These are phyloP conservation scores for Sitodiplosis mosellana DNA, from an alignment of 1,140 invertebrate species.

Conservation along the genomic window DNA sequence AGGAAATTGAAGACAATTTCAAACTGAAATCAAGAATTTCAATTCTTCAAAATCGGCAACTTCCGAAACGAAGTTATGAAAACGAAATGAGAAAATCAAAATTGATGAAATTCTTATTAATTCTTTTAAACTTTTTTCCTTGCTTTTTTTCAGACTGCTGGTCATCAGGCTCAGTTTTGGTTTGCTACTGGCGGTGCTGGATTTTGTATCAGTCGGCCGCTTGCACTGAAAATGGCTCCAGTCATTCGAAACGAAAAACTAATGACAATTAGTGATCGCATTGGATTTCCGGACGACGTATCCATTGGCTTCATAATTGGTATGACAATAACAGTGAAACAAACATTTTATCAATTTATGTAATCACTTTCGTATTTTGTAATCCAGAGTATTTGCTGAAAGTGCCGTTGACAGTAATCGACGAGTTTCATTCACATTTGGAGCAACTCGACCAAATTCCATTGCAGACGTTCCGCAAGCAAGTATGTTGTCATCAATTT, in stretches of 20 bases:
- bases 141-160: too few species aligned
- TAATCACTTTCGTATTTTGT: conserved; percentile 8
- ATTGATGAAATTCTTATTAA: too few species aligned
- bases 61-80: too few species aligned
- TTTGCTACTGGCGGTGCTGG: conserved; percentile 97
- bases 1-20: too few species aligned
- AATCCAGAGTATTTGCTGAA: conserved; percentile 69
- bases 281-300: conserved; percentile 87
- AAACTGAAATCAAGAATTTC: too few species aligned
- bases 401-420: conserved; percentile 73
- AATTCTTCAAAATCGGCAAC: too few species aligned
- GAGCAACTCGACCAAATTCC: conserved; percentile 85
- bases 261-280: conserved; percentile 77
- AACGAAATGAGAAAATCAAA: too few species aligned
- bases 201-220: conserved; percentile 82
- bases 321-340: conserved; percentile 21
- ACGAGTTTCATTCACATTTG: conserved; percentile 90
- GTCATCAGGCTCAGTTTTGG: conserved; percentile 88
- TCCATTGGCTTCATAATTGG: conserved; percentile 93
- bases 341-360: too few species aligned
- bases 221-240: conserved; percentile 88
- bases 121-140: too few species aligned
- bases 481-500: conserved; percentile 31
- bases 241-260: conserved; percentile 86
- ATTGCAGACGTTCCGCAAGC: conserved; percentile 57